These are phyloP conservation scores for Todus mexicanus DNA, from an alignment of 2,797 vertebrate genomes.

Conservation along the genomic window DNA sequence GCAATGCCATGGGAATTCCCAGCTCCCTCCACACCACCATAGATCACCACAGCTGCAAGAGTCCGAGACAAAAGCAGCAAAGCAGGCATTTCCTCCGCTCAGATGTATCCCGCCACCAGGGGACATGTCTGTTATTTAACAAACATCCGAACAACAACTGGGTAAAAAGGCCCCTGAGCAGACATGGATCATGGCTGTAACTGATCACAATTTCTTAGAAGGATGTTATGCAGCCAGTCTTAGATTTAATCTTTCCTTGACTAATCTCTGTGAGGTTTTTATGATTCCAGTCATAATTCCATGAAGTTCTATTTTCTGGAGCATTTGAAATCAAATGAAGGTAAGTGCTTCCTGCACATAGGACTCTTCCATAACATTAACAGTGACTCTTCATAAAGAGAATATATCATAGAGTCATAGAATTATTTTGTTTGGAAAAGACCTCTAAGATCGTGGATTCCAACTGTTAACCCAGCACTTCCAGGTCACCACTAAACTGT, in stretches of 20 bases:
- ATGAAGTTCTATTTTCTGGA: not conserved
- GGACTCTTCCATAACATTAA: not conserved
- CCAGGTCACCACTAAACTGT: too few relatives aligned
- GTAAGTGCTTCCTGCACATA: not conserved
- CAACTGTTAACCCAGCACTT: too few relatives aligned
- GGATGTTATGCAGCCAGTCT: not conserved
- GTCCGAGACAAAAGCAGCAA: not conserved
- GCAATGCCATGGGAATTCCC: not conserved
- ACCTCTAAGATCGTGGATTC: too few relatives aligned
- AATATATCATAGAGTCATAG: too few relatives aligned
- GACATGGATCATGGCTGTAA: not conserved
- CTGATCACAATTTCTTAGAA: not conserved
- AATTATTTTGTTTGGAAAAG: too few relatives aligned
- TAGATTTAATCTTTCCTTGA: not conserved
- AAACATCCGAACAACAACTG: not conserved
- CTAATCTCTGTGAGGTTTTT: fast-evolving
- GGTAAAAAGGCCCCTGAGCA: not conserved
- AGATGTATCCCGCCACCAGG: not conserved
- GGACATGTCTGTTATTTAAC: not conserved
- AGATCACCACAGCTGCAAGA: conserved; percentile 1
- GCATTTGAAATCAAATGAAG: not conserved
- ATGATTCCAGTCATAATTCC: not conserved
- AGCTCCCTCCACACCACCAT: not conserved
- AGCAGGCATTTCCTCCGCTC: conserved; percentile 4
- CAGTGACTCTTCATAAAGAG: not conserved